Evolutionary conservation across 2,888 invertebrate genomes (phyloP), one percentile per base, ranked within the genome.

Genomic region (Temnothorax unifasciatus): DNA sequence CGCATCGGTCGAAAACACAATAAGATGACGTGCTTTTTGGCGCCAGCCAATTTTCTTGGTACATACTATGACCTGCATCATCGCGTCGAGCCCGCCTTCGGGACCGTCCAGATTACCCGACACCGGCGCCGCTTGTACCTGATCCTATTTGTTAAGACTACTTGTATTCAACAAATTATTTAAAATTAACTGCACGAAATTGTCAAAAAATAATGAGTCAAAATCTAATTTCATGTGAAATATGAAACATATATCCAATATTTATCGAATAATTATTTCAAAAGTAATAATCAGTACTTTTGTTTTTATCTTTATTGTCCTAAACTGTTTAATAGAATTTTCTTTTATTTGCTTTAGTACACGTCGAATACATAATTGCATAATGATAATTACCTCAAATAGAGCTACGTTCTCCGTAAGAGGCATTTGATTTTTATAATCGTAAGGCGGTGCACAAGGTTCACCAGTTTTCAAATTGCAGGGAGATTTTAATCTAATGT

Each of bases 71-170:
- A 97, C 97, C 95, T 98, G 99, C 96, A 98, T 97, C 41, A 99
- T 96, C 4, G 98, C 99, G 93, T 99, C 98, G 71, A 99, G 96
- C 0, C 98, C 98, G 9, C 98, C 98, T 95, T 98, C 98, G 0
- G 97, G 97, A 0, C 94, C 92, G 92, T 97, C 97, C 81, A 97
- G 93, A 94, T 96, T 97, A 1, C 93, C 94, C 1, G 96, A 96
- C 41, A 95, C 93, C 8, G 93, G 88, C 0, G 95, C 95, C 0
- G 92, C 88, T 0, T 95, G 94, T 1, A 97, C 95, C 68, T 93
- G 90, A 0, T 90, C 84, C 88, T 93, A 54, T 74, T 76, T 63
- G 3, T 15, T 63, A 50, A 75, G 25, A 29, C 3, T 38, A 6
- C 3, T 54, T 57, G 54, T 77, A 52, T 52, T 38, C 11, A 2